A percentile compares a stretch with the other conserved stretches of the same genome.
Conservation (phyloP, 1,140 invertebrate species). For the Diachasma alloeum region DNA sequence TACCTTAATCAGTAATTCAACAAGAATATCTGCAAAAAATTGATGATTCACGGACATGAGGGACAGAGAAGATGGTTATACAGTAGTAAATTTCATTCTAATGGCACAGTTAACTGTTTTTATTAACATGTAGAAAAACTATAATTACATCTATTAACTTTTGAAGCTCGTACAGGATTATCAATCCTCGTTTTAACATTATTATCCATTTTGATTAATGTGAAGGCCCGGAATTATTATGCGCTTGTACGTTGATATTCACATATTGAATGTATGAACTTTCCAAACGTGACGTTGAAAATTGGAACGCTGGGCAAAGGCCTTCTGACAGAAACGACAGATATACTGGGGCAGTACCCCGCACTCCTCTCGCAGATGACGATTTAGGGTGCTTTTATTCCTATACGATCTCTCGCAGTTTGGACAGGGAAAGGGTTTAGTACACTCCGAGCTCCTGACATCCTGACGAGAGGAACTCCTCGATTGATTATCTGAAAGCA, state of each 20-base stretch:
- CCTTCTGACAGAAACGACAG: slow-evolving; percentile 63
- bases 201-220: not conserved
- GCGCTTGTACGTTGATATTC: not conserved
- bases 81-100: not conserved
- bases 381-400: slow-evolving; percentile 54
- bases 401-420: slow-evolving; percentile 62
- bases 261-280: slow-evolving; percentile 46
- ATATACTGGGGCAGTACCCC: slow-evolving; percentile 66
- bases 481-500: slow-evolving; percentile 21
- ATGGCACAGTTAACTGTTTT: not conserved
- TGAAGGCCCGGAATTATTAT: not conserved
- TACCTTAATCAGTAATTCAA: not conserved
- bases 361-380: slow-evolving; percentile 68
- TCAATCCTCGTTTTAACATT: slow-evolving; percentile 42
- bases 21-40: not conserved
- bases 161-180: not conserved
- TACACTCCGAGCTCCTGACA: not conserved
- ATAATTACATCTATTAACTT: not conserved
- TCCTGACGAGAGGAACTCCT: not conserved
- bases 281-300: slow-evolving; percentile 36
- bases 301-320: slow-evolving; percentile 48
- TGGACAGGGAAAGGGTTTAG: slow-evolving; percentile 53
- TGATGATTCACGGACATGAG: not conserved
- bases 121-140: slow-evolving; percentile 4
- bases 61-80: not conserved